A percentile compares a stretch with the other conserved stretches of the same genome.
Conservation (phyloP, 2,888 invertebrate genomes). For the Agrochola circellaris region DNA sequence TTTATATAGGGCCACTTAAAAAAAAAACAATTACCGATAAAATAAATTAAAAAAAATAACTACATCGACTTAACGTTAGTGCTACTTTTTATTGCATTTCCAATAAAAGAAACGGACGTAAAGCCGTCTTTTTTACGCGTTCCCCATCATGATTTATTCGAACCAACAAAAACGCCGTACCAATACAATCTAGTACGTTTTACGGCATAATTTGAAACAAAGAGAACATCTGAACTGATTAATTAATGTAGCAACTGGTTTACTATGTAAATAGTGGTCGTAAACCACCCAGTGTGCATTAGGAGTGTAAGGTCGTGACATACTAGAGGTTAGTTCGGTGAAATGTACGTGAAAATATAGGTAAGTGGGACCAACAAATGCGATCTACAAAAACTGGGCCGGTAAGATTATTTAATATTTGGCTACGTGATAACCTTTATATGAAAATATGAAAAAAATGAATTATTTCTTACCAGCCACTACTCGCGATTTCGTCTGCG, state of each 20-base stretch:
- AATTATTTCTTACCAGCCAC: too few relatives aligned
- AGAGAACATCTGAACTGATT: slow-evolving; percentile 78
- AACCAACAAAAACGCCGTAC: slow-evolving; percentile 58
- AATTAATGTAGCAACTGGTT: slow-evolving; percentile 76
- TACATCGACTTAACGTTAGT: slow-evolving; percentile 60
- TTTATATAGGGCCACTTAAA: slow-evolving; percentile 26
- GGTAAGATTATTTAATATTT: background rate
- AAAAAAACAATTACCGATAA: slow-evolving; percentile 42
- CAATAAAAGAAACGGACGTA: slow-evolving; percentile 65
- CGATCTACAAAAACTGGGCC: background rate
- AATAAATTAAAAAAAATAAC: slow-evolving; percentile 62
- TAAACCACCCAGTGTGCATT: slow-evolving; percentile 77
- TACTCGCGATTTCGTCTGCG: too few relatives aligned
- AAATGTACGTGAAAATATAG: background rate
- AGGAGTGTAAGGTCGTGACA: slow-evolving; percentile 64
- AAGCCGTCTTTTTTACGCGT: slow-evolving; percentile 65
- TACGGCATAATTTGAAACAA: slow-evolving; percentile 70
- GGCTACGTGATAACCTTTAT: background rate
- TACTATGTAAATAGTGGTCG: slow-evolving; percentile 79
- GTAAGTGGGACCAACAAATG: background rate
- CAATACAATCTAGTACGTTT: slow-evolving; percentile 60
- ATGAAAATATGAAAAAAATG: too few relatives aligned
- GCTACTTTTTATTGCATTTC: slow-evolving; percentile 59
- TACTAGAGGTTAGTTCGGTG: slow-evolving; percentile 57
- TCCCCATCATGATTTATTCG: slow-evolving; percentile 66